Percentiles rank a stretch among this genome's conserved stretches.
These are phyloP conservation scores for Saxidomus purpurata DNA, from an alignment of 1,140 invertebrate species.

Conservation along the genomic window DNA sequence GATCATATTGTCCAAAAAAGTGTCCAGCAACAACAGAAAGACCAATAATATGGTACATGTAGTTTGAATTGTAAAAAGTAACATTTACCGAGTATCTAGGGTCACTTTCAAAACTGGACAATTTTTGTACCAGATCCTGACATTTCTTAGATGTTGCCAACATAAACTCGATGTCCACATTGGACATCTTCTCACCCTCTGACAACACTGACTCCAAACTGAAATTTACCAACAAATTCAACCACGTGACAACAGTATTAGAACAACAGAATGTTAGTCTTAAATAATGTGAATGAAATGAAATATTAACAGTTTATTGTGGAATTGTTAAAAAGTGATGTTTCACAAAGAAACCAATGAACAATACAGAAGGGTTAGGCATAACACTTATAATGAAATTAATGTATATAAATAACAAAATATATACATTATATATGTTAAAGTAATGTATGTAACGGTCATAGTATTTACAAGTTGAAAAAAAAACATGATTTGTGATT, in stretches of 20 bases:
- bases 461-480: no score
- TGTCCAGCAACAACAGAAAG: no score
- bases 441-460: no score
- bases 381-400: no score
- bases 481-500: no score
- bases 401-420: no score
- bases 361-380: no score
- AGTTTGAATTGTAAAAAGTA: no score
- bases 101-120: conserved; percentile 60
- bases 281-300: background rate
- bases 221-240: conserved; percentile 25
- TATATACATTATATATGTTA: no score
- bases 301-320: background rate
- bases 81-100: conserved; percentile 58
- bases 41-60: no score
- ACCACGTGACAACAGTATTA: no score
- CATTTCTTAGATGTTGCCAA: conserved; percentile 75
- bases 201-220: conserved; percentile 77
- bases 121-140: conserved; percentile 72
- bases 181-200: conserved; percentile 78
- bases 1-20: no score
- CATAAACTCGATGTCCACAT: conserved; percentile 82
- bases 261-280: background rate
- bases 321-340: background rate
- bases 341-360: background rate